Evolutionary conservation across 2,797 vertebrate species (phyloP).

Genomic region (Anableps anableps): DNA sequence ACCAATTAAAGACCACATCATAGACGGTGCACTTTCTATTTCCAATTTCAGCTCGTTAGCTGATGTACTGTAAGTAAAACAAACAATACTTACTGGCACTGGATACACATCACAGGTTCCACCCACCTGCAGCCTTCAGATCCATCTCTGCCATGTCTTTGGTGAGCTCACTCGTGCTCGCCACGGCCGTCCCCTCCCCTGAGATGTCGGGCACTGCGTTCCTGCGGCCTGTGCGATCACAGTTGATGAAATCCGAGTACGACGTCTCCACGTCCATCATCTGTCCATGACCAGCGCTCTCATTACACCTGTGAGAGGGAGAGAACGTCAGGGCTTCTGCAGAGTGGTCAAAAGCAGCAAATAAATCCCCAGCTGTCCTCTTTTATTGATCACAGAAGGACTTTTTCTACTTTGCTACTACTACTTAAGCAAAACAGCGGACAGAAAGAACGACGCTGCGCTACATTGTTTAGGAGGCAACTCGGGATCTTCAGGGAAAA

Average conservation of each 20-base stretch:
- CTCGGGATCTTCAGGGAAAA: background rate
- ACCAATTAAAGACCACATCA: background rate
- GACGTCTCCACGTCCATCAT: slow-evolving; percentile 97
- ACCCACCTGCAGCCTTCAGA: slow-evolving; percentile 80
- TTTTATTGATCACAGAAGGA: slow-evolving; percentile 17
- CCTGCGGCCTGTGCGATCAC: slow-evolving; percentile 94
- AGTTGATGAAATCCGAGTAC: slow-evolving; percentile 96
- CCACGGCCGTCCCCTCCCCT: slow-evolving; percentile 73
- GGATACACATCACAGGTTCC: background rate
- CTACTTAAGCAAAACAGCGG: slow-evolving; percentile 15
- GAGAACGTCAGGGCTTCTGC: slow-evolving; percentile 28
- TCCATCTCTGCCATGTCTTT: slow-evolving; percentile 88
- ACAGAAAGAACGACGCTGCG: slow-evolving; percentile 10
- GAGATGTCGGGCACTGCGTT: slow-evolving; percentile 95
- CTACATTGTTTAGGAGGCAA: slow-evolving; percentile 1
- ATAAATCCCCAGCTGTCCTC: slow-evolving; percentile 28
- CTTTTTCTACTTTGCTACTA: slow-evolving; percentile 6
- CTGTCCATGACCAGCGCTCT: slow-evolving; percentile 86
- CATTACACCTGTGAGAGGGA: slow-evolving; percentile 76
- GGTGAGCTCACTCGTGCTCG: slow-evolving; percentile 87
- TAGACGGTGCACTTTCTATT: background rate
- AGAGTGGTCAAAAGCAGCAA: slow-evolving; percentile 16
- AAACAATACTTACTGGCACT: background rate
- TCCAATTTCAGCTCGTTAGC: background rate
- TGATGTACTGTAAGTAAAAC: background rate